Percentiles rank a stretch among this genome's conserved stretches.
phyloP scores from a whole-genome alignment of 2,797 vertebrate genomes.

The Molossus molossus region DNA sequence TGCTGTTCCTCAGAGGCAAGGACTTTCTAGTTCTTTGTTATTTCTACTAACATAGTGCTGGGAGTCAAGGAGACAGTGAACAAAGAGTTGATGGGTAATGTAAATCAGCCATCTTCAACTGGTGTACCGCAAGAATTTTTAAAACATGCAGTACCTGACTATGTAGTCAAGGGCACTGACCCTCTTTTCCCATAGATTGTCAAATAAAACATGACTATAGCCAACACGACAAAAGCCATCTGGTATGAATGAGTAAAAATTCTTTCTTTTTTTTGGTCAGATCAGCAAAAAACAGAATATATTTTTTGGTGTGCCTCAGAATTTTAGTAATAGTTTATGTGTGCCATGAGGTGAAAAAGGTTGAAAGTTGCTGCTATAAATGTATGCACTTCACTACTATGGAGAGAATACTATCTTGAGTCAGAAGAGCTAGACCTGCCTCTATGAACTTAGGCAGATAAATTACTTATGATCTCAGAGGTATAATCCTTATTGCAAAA shows the following conservation, averaged over 20 bases:
- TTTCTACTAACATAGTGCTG: constrained; percentile 30
- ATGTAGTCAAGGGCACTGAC: too few species aligned
- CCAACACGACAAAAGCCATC: too few species aligned
- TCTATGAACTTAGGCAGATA: background rate
- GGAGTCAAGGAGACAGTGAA: background rate
- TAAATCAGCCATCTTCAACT: too few species aligned
- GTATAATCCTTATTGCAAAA: background rate
- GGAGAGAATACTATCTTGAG: background rate
- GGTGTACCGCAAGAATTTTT: too few species aligned
- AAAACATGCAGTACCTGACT: too few species aligned
- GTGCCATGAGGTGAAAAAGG: too few species aligned
- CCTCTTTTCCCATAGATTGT: too few species aligned
- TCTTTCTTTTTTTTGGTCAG: too few species aligned
- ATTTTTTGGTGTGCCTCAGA: too few species aligned
- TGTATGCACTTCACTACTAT: background rate
- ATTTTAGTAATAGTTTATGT: too few species aligned
- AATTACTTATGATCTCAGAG: constrained; percentile 9
- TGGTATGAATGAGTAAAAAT: background rate
- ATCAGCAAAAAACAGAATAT: too few species aligned
- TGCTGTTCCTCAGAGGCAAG: background rate
- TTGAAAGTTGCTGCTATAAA: background rate
- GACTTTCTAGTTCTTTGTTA: background rate
- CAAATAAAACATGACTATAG: too few species aligned
- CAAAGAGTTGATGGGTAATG: background rate
- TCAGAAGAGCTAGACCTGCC: constrained; percentile 23